Evolutionary conservation across 2,113 vertebrate species (phyloP), one percentile per base, ranked within the genome.

Genomic region (Neolamprologus kungweensis): DNA sequence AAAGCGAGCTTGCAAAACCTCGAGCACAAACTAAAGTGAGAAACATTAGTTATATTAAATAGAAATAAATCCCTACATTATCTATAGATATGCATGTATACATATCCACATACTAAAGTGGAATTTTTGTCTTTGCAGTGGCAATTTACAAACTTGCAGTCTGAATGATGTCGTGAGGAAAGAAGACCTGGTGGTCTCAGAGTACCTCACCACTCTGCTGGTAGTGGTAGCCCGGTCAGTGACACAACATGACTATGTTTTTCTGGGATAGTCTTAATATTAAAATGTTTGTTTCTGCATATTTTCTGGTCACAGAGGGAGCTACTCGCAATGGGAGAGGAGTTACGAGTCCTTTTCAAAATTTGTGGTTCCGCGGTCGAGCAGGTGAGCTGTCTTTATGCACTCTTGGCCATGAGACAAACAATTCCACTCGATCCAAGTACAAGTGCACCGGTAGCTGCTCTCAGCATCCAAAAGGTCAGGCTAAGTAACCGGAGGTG

Each of bases 291-390:
- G 9, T 89, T 37, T 71, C 16, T 87, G 3, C 11, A 6, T 89
- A 13, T 80, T 31, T 65, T 8, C 73, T 40, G 26, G 89, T 94
- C 23, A 28, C 92, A 99, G 98, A 89, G 92, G 93, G 28, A 96
- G 91, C 85, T 98, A 97, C 1, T 0, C 26, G 7, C 94, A 96
- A 26, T 99, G 98, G 98, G 97, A 98, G 91, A 97, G 95, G 96
- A 98, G 96, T 42, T 99, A 99, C 3, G 98, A 99, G 91, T 98
- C 97, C 2, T 95, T 99, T 68, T 97, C 98, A 0, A 95, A 97
- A 81, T 98, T 99, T 96, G 98, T 99, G 82, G 98, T 99, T 60
- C 98, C 98, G 23, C 97, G 98, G 81, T 99, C 98, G 7, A 99
- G 98, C 93, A 98, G 98, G 98, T 99, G 94, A 97, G 97, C 95